A percentile compares a stretch with the other conserved stretches of the same genome.
Evolutionary conservation across 53 echinoderm and acorn worm species (phyloP).

Genomic region (Apostichopus leukothele): DNA sequence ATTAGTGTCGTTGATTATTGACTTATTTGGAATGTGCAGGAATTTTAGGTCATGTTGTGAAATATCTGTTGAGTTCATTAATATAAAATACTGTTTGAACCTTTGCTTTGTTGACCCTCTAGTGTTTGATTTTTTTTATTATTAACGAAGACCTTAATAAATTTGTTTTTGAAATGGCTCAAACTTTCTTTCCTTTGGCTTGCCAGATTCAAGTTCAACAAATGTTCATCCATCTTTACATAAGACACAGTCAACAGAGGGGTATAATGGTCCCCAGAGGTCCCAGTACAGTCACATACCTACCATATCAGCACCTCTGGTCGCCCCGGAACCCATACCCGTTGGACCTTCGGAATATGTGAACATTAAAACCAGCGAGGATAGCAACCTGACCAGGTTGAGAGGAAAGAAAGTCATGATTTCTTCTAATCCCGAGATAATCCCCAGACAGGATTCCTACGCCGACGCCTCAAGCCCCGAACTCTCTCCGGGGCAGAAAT

Average conservation of each 20-base stretch:
- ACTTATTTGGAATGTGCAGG: no score
- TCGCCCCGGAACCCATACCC: conserved; percentile 5
- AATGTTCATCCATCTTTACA: conserved; percentile 7
- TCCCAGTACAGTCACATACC: conserved; percentile 38
- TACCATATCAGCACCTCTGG: background rate
- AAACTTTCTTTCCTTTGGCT: no score
- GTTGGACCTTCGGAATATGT: conserved; percentile 26
- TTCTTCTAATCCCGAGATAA: conserved; percentile 49
- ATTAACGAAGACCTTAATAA: no score
- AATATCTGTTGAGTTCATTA: no score
- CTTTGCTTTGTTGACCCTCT: no score
- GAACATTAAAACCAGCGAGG: conserved; percentile 56
- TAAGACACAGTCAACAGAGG: conserved; percentile 18
- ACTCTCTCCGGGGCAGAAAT: background rate
- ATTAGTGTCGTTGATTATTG: no score
- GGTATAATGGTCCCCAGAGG: background rate
- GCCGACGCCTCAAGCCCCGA: conserved; percentile 21
- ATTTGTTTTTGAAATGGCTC: no score
- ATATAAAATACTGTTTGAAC: no score
- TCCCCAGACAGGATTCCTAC: conserved; percentile 29
- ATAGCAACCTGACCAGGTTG: conserved; percentile 56
- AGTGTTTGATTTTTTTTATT: no score
- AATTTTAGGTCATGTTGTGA: no score
- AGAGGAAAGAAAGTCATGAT: conserved; percentile 62
- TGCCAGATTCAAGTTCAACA: background rate